A percentile compares a stretch with the other conserved stretches of the same genome.
These are phyloP conservation scores for Diadophis punctatus DNA, from an alignment of 2,113 vertebrate genomes.

Conservation along the genomic window DNA sequence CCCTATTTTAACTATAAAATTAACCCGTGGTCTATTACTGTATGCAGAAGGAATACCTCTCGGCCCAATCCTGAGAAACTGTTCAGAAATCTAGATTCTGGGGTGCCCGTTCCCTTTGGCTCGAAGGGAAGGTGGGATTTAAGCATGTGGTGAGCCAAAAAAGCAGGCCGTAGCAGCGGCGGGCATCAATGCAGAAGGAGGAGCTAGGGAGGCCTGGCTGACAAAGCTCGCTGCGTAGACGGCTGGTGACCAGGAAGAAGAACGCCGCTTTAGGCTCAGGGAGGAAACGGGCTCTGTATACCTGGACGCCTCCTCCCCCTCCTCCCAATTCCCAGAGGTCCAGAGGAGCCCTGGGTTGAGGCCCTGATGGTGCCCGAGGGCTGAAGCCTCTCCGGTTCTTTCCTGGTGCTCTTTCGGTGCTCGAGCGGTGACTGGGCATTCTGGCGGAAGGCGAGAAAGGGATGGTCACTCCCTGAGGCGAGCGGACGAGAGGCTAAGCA, in stretches of 20 bases:
- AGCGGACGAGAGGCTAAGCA: slow-evolving; percentile 21
- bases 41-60: not conserved
- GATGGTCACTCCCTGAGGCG: not conserved
- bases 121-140: not conserved
- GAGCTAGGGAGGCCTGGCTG: slow-evolving; percentile 47
- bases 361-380: slow-evolving; percentile 7
- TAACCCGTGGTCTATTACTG: not conserved
- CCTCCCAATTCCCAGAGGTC: slow-evolving; percentile 26
- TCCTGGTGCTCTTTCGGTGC: not conserved
- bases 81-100: not conserved
- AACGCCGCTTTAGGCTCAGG: slow-evolving; percentile 15
- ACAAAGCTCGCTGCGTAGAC: slow-evolving; percentile 56
- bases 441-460: not conserved
- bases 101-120: not conserved
- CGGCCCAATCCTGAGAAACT: not conserved
- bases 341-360: slow-evolving; percentile 1
- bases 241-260: slow-evolving; percentile 57
- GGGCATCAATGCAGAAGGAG: slow-evolving; percentile 11
- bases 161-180: not conserved
- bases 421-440: not conserved
- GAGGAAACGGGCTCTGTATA: slow-evolving; percentile 35
- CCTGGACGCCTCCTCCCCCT: slow-evolving; percentile 35
- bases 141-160: not conserved
- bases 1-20: not conserved
- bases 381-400: not conserved